Percentiles rank a stretch among this genome's conserved stretches.
phyloP scores from a whole-genome alignment of 2,797 vertebrate species.

The Urosaurus nigricauda region DNA sequence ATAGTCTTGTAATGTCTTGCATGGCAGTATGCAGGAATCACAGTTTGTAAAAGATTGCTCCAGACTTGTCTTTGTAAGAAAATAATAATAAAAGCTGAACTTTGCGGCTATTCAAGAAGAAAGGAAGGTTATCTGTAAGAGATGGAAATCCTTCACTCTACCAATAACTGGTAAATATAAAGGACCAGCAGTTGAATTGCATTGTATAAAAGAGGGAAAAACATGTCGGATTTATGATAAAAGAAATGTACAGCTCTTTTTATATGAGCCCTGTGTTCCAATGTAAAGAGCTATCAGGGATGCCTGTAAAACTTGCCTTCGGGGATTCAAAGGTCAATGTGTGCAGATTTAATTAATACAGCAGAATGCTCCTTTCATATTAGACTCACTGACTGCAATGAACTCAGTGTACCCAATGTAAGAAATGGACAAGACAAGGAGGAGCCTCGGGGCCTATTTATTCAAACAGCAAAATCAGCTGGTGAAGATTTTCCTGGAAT shows the following conservation, averaged over 20 bases:
- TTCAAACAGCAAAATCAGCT: neutral
- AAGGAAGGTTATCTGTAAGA: conserved; percentile 17
- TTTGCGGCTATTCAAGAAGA: neutral
- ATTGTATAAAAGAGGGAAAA: neutral
- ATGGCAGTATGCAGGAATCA: neutral
- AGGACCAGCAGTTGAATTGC: neutral
- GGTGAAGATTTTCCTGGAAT: neutral
- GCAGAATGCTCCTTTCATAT: neutral
- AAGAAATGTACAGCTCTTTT: conserved; percentile 34
- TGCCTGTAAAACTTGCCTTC: conserved; percentile 11
- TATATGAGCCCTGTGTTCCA: conserved; percentile 10
- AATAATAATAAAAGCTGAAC: neutral
- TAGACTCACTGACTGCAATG: neutral
- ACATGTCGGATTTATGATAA: neutral
- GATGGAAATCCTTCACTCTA: conserved; percentile 47
- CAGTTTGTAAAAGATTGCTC: neutral
- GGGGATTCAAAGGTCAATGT: conserved; percentile 14
- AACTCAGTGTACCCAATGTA: neutral
- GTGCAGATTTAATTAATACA: conserved; percentile 19
- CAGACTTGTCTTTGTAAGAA: neutral
- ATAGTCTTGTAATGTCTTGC: neutral
- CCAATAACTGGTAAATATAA: conserved; percentile 32
- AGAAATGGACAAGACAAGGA: neutral
- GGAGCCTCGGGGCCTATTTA: neutral
- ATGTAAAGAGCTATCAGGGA: conserved; percentile 3